phyloP scores from a whole-genome alignment of 2,113 vertebrate genomes.

The Malurus alboscapulatus region DNA sequence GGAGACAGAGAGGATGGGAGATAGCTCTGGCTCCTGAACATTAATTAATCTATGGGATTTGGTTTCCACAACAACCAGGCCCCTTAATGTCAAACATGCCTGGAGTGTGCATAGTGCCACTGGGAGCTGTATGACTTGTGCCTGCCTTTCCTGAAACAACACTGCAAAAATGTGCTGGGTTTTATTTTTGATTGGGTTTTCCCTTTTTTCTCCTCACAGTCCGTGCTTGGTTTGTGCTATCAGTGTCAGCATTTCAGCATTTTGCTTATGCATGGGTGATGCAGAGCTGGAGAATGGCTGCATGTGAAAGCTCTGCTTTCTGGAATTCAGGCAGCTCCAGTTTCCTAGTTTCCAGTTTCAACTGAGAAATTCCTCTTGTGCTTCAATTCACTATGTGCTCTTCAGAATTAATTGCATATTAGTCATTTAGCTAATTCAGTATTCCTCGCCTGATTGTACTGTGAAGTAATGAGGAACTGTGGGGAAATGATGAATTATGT shows the following conservation, averaged over 20 bases:
- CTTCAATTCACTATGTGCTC: background rate
- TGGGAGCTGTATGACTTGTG: conserved; percentile 44
- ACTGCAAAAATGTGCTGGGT: background rate
- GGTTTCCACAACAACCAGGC: conserved; percentile 59
- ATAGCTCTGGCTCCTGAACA: conserved; percentile 35
- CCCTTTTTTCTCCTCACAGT: background rate
- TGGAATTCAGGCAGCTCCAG: background rate
- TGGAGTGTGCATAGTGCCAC: conserved; percentile 23
- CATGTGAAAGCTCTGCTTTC: background rate
- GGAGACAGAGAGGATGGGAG: conserved; percentile 8
- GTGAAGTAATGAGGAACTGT: background rate
- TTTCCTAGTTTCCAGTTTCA: background rate
- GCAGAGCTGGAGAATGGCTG: background rate
- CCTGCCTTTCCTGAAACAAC: conserved; percentile 20
- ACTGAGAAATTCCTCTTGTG: conserved; percentile 10
- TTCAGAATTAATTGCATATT: background rate
- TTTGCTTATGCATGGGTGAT: background rate
- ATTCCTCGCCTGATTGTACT: background rate
- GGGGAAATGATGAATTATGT: background rate
- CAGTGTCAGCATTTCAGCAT: background rate
- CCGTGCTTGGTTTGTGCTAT: background rate
- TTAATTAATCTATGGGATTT: conserved; percentile 41
- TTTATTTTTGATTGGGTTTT: background rate
- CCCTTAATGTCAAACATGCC: conserved; percentile 63
- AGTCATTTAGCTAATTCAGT: background rate